These are phyloP conservation scores for Psephotus haematonotus DNA, from an alignment of 2,113 vertebrate genomes.

Conservation along the genomic window DNA sequence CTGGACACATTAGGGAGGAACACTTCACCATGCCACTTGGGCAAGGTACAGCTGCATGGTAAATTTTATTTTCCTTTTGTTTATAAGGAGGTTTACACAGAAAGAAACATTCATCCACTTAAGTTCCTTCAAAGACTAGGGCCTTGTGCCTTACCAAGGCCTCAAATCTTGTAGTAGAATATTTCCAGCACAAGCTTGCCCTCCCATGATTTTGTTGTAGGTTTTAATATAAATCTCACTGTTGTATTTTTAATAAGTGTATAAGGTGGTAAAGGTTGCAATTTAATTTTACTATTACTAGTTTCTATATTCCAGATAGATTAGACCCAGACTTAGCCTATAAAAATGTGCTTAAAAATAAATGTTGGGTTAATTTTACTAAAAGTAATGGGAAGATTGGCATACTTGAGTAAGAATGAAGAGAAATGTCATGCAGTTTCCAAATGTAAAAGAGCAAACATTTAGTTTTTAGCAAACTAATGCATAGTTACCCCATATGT, in stretches of 20 bases:
- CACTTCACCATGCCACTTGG: background rate
- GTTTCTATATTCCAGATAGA: background rate
- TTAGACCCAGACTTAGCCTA: background rate
- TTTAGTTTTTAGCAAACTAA: too few relatives aligned
- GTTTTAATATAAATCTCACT: background rate
- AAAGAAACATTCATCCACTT: background rate
- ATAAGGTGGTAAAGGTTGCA: background rate
- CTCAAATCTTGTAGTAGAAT: background rate
- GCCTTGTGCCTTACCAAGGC: background rate
- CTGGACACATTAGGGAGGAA: background rate
- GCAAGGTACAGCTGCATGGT: background rate
- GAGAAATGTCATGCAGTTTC: background rate
- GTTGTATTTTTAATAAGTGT: background rate
- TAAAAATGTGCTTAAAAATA: background rate
- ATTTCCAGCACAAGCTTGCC: background rate
- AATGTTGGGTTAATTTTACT: background rate
- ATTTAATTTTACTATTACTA: background rate
- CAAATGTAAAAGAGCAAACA: background rate
- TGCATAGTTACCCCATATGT: accelerated
- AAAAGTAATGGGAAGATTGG: background rate
- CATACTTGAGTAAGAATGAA: background rate
- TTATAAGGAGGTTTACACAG: background rate
- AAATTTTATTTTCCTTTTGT: background rate
- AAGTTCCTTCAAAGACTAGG: background rate
- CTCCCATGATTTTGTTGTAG: background rate